These are phyloP conservation scores for Anolis carolinensis DNA, from an alignment of 2,113 vertebrate species.

Conservation along the genomic window DNA sequence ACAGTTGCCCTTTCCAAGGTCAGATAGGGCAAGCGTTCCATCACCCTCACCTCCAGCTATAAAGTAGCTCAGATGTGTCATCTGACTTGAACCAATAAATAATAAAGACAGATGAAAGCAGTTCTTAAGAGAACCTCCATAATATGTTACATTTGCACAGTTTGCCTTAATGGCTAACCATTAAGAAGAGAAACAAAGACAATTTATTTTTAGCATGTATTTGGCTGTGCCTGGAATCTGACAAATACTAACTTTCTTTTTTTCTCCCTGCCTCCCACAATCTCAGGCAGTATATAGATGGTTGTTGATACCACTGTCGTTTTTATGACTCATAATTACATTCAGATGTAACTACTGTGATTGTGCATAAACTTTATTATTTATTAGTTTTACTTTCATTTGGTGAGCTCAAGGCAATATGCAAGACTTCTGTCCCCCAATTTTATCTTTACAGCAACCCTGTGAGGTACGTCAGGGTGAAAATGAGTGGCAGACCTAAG, in stretches of 20 bases:
- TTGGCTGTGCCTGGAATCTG: conserved; percentile 48
- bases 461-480: too few species aligned
- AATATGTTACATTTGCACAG: conserved; percentile 66
- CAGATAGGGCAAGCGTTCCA: conserved; percentile 65
- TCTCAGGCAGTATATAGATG: not conserved
- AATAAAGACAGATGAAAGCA: conserved; percentile 70
- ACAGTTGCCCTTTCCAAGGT: conserved; percentile 69
- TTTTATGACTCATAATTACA: not conserved
- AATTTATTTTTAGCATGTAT: conserved; percentile 21
- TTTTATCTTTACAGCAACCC: too few species aligned
- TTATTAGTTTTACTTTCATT: not conserved
- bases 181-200: conserved; percentile 66
- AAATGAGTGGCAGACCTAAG: too few species aligned
- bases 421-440: too few species aligned
- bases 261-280: too few species aligned
- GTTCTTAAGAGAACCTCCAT: conserved; percentile 62
- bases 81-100: conserved; percentile 68
- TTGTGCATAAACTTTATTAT: not conserved
- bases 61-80: conserved; percentile 71
- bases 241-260: conserved; percentile 23
- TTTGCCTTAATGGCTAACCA: conserved; percentile 56
- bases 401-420: not conserved
- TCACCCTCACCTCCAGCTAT: conserved; percentile 70
- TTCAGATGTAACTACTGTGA: not conserved
- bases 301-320: not conserved